Conservation (phyloP, 2,113 vertebrate genomes). For the Toxotes jaculatrix region DNA sequence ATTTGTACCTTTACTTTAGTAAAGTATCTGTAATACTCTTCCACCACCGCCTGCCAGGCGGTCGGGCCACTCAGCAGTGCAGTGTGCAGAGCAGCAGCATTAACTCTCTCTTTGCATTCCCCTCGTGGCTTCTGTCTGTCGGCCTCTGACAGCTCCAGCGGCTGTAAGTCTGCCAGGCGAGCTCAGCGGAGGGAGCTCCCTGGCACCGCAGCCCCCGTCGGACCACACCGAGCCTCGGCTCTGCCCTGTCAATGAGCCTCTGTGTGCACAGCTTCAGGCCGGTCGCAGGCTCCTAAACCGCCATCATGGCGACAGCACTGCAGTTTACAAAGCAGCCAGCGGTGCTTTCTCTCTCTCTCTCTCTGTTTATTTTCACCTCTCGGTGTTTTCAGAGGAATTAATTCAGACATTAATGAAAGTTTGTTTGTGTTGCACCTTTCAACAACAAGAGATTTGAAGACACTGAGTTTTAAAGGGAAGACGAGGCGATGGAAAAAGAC, state of each 20-base stretch:
- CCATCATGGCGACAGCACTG: slow-evolving; percentile 34
- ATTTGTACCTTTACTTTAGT: too few relatives aligned
- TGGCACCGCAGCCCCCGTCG: slow-evolving; percentile 54
- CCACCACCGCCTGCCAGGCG: background rate
- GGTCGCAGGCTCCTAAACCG: slow-evolving; percentile 10
- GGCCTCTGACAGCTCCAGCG: slow-evolving; percentile 37
- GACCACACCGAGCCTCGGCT: slow-evolving; percentile 41
- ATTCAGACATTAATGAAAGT: background rate
- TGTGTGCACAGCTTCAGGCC: slow-evolving; percentile 35
- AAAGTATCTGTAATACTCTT: too few relatives aligned
- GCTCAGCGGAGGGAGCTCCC: slow-evolving; percentile 53
- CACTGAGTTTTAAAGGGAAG: background rate
- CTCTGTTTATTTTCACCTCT: background rate
- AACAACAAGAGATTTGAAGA: background rate
- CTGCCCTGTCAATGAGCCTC: slow-evolving; percentile 53
- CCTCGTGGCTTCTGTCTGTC: slow-evolving; percentile 45
- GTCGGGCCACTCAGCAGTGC: background rate
- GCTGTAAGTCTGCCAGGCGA: slow-evolving; percentile 50
- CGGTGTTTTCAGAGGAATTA: background rate
- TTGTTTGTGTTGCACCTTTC: background rate
- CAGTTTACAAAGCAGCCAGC: slow-evolving; percentile 37
- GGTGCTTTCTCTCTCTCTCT: background rate
- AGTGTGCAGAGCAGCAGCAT: slow-evolving; percentile 14
- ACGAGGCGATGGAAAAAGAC: too few relatives aligned
- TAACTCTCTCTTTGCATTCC: slow-evolving; percentile 49